Evolutionary conservation across 2,113 vertebrate genomes (phyloP).

Genomic region (Toxotes chatareus): DNA sequence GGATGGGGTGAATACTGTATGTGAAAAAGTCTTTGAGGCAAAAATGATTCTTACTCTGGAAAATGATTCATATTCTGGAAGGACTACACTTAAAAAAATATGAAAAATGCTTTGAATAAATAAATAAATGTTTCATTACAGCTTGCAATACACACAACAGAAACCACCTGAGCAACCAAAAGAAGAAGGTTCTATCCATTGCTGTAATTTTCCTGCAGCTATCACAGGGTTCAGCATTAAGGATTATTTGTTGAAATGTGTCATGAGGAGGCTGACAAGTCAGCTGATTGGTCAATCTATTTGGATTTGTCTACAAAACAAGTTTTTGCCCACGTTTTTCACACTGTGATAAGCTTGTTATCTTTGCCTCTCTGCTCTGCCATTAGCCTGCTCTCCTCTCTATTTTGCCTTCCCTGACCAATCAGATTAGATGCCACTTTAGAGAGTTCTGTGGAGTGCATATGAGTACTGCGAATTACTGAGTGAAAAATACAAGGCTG

Average conservation of each 20-base stretch:
- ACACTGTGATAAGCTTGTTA: slow-evolving; percentile 57
- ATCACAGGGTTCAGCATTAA: neutral
- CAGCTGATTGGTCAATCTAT: slow-evolving; percentile 15
- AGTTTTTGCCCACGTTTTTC: slow-evolving; percentile 8
- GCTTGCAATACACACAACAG: neutral
- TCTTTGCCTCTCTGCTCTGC: slow-evolving; percentile 48
- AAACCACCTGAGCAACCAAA: neutral
- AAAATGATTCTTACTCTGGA: no score
- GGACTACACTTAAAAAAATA: neutral
- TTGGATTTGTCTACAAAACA: slow-evolving; percentile 30
- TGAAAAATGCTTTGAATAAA: neutral
- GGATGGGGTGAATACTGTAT: no score
- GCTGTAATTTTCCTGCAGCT: neutral
- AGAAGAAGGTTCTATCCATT: neutral
- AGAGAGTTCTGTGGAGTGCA: slow-evolving; percentile 43
- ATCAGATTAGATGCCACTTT: slow-evolving; percentile 65
- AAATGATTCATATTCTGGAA: neutral
- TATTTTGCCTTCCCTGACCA: slow-evolving; percentile 53
- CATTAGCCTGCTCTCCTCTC: slow-evolving; percentile 56
- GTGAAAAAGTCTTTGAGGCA: neutral
- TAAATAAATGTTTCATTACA: neutral
- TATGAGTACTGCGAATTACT: slow-evolving; percentile 37
- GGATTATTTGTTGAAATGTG: slow-evolving; percentile 1
- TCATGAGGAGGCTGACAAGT: neutral
- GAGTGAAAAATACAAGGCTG: slow-evolving; percentile 12